Conservation (phyloP, 2,888 invertebrate species). For the Ethmia dodecea region DNA sequence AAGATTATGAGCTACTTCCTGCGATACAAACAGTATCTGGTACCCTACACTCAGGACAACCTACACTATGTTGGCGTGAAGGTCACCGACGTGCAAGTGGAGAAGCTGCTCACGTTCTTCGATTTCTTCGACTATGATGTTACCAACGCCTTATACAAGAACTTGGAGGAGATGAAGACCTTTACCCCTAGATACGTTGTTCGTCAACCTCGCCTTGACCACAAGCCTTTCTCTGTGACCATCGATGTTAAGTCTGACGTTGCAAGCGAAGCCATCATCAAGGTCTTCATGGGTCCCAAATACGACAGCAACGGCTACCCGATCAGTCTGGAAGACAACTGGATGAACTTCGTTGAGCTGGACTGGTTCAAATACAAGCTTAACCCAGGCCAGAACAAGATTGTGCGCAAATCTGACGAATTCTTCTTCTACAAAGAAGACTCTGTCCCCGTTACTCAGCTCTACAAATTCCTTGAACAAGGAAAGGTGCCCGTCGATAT, state of each 20-base stretch:
- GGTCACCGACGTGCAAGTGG: slow-evolving; percentile 70
- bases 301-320: slow-evolving; percentile 70
- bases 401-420: slow-evolving; percentile 81
- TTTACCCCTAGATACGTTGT: slow-evolving; percentile 66
- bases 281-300: slow-evolving; percentile 79
- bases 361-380: slow-evolving; percentile 69
- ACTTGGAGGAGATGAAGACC: slow-evolving; percentile 39
- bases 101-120: slow-evolving; percentile 76
- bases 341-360: slow-evolving; percentile 38
- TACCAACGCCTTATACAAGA: slow-evolving; percentile 66
- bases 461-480: slow-evolving; percentile 77
- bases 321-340: slow-evolving; percentile 71
- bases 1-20: slow-evolving; percentile 63
- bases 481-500: slow-evolving; percentile 69
- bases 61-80: slow-evolving; percentile 71
- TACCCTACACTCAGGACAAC: slow-evolving; percentile 69
- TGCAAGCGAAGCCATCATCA: slow-evolving; percentile 65
- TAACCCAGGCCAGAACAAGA: slow-evolving; percentile 78
- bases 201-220: slow-evolving; percentile 81
- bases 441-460: slow-evolving; percentile 75
- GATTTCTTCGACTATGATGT: slow-evolving; percentile 79
- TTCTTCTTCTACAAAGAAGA: slow-evolving; percentile 80
- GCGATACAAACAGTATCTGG: slow-evolving; percentile 67
- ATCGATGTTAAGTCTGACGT: slow-evolving; percentile 59
- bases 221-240: slow-evolving; percentile 70